Base-by-base conservation (phyloP, 2,113 vertebrate species). In the Hippoglossus stenolepis region DNA sequence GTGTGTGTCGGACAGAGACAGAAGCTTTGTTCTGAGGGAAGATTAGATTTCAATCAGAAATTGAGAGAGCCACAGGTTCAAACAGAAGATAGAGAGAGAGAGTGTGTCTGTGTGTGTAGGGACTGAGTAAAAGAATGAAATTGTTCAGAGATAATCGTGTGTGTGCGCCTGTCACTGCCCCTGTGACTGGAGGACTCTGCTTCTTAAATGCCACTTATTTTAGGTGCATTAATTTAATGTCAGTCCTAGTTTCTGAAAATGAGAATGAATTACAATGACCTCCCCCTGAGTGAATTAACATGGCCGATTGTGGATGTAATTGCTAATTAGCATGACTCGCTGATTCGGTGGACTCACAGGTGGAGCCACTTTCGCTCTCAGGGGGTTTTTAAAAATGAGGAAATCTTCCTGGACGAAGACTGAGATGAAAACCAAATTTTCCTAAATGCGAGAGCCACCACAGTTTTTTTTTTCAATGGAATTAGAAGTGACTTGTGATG, bases 221-320 rank as follows among this genome's bases (percentile, higher is more conserved):
- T 77, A 73, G 81, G 60, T 76, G 72, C 70, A 84, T 91, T 89
- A 72, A 85, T 90, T 88, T 83, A 61, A 84, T 82, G 82, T 81
- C 83, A 65, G 83, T 75, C 75, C 66, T 47, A 31, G 67, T 89
- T 90, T 83, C 67, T 77, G 47, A 88, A 85, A 88, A 88, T 88
- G 76, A 90, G 75, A 90, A 91, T 90, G 59, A 87, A 93, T 91
- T 85, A 82, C 75, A 49, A 74, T 85, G 89, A 93, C 90, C 89
- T 87, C 68, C 79, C 63, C 56, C 83, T 88, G 87, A 91, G 80
- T 89, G 85, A 91, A 89, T 92, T 92, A 92, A 89, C 85, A 77
- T 77, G 89, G 84, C 31, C 87, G 85, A 92, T 88, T 89, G 90
- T 89, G 89, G 86, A 81, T 91, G 86, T 90, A 93, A 93, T 92